Evolutionary conservation across 2,888 invertebrate species (phyloP), one percentile per base, ranked within the genome.

Genomic region (Aphrophora alni): DNA sequence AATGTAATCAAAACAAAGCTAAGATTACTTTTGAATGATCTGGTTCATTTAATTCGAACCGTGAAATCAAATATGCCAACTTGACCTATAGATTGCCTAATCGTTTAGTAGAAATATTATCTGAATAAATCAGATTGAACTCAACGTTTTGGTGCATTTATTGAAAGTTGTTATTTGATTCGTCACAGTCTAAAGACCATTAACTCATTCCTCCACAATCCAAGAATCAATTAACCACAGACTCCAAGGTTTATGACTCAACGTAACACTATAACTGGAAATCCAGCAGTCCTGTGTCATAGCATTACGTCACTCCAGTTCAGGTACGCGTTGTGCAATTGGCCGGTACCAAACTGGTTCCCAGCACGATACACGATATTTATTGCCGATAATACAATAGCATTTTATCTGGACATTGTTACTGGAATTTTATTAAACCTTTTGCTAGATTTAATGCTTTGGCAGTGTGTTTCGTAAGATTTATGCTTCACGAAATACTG

Each of bases 331-430:
- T 59, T 59, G 59, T 21, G 59, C 59, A 59, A 59, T 14, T 59
- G 59, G 21, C 14, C 21, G 44, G 12, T 4, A 21, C n/a, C 59
- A 59, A 59, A 59, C 59, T 59, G 59, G 59, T 59, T 59, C 21
- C 21, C 59, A 21, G 59, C 59, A 59, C 59, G 59, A 59, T 59
- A 59, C 59, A 59, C 59, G 59, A 59, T 59, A 59, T 59, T 59
- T 59, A 59, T 59, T 59, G 59, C 59, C 5, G 59, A 59, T 59
- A 59, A 59, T 59, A 59, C 59, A 59, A 59, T 59, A 21, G 7
- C 59, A 59, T 59, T 59, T 59, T 59, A 59, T 59, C 59, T 59
- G 59, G 59, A 59, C 59, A 59, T 59, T 59, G 59, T 59, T 59
- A 4, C 59, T 21, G 59, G 59, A 59, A 21, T 59, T 59, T 59